Conservation (phyloP, 2,113 vertebrate genomes). For the Channa maculata region DNA sequence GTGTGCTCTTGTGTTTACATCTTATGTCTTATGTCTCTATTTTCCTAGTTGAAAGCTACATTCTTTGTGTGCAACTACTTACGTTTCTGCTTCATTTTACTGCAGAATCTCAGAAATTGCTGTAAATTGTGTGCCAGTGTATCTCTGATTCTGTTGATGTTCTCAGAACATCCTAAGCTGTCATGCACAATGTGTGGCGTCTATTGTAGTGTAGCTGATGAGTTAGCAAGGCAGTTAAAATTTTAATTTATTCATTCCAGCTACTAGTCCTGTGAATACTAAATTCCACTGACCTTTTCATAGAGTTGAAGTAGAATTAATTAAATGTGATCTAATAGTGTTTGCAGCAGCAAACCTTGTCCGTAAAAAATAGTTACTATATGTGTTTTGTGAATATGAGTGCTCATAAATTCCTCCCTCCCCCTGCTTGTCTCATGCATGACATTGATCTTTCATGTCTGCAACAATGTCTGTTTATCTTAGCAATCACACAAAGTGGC, state of each 20-base stretch:
- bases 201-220: neutral
- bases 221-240: neutral
- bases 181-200: neutral
- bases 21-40: too few relatives aligned
- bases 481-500: constrained; percentile 78
- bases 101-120: too few relatives aligned
- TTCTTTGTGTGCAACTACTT: too few relatives aligned
- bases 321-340: constrained; percentile 17
- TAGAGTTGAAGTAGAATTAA: constrained; percentile 6
- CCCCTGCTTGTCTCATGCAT: constrained; percentile 48
- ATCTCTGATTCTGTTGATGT: too few relatives aligned
- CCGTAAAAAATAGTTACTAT: constrained; percentile 25
- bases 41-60: too few relatives aligned
- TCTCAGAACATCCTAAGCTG: neutral
- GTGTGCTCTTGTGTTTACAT: too few relatives aligned
- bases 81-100: too few relatives aligned
- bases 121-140: too few relatives aligned
- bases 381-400: constrained; percentile 45
- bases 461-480: constrained; percentile 78
- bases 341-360: constrained; percentile 9
- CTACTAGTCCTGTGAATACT: neutral
- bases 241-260: neutral
- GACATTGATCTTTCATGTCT: constrained; percentile 70
- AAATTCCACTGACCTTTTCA: constrained; percentile 1
- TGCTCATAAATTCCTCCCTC: constrained; percentile 42